Percentiles rank a stretch among this genome's conserved stretches.
These are phyloP conservation scores for Bombus fervidus DNA, from an alignment of 1,140 invertebrate species.

Conservation along the genomic window DNA sequence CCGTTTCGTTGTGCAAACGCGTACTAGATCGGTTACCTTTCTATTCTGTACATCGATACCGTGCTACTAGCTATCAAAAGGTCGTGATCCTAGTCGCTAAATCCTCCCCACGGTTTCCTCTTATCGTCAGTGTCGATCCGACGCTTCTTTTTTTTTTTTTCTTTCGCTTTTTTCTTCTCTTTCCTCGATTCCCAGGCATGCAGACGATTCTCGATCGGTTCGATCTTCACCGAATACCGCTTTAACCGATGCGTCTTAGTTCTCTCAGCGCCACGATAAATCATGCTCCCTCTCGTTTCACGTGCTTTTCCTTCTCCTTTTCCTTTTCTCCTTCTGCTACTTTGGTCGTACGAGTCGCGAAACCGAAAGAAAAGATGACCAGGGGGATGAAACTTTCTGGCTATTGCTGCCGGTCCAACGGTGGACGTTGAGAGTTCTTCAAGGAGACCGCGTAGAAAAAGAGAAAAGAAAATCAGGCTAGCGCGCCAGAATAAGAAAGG, in stretches of 20 bases:
- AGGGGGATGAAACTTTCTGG: constrained; percentile 46
- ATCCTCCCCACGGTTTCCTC: too few species aligned
- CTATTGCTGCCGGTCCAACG: constrained; percentile 29
- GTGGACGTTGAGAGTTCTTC: constrained; percentile 47
- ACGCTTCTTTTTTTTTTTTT: too few species aligned
- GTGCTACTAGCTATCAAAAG: too few species aligned
- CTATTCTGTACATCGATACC: too few species aligned
- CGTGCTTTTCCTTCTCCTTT: not conserved
- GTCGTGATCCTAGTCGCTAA: too few species aligned
- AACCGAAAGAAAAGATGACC: constrained; percentile 30
- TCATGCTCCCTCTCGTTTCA: constrained; percentile 36
- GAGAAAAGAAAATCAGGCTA: constrained; percentile 23
- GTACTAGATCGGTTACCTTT: not conserved
- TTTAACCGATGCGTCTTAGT: not conserved
- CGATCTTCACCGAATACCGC: not conserved
- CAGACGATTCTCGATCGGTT: not conserved
- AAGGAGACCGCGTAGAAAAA: constrained; percentile 22
- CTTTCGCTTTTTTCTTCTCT: fast-evolving
- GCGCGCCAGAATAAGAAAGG: not conserved
- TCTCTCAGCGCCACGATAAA: constrained; percentile 46
- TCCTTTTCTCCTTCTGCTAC: not conserved
- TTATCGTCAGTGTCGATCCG: not conserved
- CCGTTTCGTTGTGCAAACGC: not conserved
- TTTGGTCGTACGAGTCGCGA: not conserved
- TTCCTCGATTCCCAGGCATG: not conserved